These are phyloP conservation scores for Hemicordylus capensis DNA, from an alignment of 2,113 vertebrate genomes.

Conservation along the genomic window DNA sequence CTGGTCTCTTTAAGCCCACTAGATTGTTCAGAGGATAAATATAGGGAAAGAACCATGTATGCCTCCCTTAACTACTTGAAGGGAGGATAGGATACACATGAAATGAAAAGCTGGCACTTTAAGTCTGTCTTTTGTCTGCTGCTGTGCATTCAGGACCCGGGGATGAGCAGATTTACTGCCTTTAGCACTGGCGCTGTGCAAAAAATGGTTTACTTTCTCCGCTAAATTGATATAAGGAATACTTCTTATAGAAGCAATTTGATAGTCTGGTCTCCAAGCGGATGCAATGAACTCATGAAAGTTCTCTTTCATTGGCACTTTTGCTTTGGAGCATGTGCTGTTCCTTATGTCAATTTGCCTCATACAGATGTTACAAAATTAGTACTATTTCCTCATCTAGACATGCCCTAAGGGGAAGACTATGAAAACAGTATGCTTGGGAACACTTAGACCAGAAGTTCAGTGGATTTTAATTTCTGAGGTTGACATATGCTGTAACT, in stretches of 20 bases:
- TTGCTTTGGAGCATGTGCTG: constrained; percentile 13
- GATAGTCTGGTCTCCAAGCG: neutral
- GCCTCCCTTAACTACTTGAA: no score
- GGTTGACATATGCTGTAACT: neutral
- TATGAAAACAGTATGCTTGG: neutral
- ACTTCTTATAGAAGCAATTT: neutral
- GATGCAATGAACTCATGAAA: neutral
- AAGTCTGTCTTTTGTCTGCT: neutral
- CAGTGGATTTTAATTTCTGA: neutral
- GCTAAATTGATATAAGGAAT: neutral
- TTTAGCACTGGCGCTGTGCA: neutral
- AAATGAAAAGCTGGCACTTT: no score
- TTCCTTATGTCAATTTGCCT: constrained; percentile 6
- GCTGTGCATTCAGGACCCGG: neutral
- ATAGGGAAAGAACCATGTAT: no score
- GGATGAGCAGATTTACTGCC: neutral
- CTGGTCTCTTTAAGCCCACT: no score
- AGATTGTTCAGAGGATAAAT: no score
- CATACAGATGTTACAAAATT: constrained; percentile 9
- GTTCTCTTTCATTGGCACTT: neutral
- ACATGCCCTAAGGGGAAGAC: neutral
- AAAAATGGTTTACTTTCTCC: neutral
- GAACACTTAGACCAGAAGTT: constrained; percentile 18
- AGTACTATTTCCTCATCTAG: constrained; percentile 3
- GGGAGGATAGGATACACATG: no score